Conservation (phyloP, 1,140 invertebrate species). For the Parasteatoda tepidariorum region DNA sequence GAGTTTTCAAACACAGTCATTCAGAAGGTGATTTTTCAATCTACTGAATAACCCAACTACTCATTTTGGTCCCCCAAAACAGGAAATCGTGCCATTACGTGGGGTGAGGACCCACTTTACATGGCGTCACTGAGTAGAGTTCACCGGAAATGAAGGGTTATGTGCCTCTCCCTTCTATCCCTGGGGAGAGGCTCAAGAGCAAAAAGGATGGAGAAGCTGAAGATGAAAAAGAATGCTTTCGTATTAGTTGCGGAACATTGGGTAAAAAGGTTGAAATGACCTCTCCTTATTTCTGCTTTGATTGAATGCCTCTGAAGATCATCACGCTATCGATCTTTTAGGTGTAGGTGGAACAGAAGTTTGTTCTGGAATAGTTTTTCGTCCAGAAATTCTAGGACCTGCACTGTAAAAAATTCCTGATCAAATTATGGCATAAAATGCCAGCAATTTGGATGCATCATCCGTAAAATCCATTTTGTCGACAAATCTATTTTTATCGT, state of each 20-base stretch:
- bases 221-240: background rate
- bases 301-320: background rate
- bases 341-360: background rate
- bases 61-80: background rate
- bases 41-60: background rate
- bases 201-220: background rate
- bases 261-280: background rate
- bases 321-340: background rate
- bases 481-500: no score
- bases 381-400: no score
- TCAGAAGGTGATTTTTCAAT: background rate
- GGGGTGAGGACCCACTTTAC: constrained; percentile 29
- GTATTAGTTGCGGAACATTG: constrained; percentile 21
- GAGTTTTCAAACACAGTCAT: no score
- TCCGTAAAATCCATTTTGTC: no score
- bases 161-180: background rate
- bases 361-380: no score
- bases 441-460: no score
- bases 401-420: no score
- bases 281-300: background rate
- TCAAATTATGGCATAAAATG: no score
- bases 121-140: constrained; percentile 26
- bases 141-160: constrained; percentile 43
- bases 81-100: constrained; percentile 34
- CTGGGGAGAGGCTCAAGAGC: background rate